Evolutionary conservation across 1,140 invertebrate species (phyloP), one percentile per base, ranked within the genome.

Genomic region (Zaprionus lachaisei): DNA sequence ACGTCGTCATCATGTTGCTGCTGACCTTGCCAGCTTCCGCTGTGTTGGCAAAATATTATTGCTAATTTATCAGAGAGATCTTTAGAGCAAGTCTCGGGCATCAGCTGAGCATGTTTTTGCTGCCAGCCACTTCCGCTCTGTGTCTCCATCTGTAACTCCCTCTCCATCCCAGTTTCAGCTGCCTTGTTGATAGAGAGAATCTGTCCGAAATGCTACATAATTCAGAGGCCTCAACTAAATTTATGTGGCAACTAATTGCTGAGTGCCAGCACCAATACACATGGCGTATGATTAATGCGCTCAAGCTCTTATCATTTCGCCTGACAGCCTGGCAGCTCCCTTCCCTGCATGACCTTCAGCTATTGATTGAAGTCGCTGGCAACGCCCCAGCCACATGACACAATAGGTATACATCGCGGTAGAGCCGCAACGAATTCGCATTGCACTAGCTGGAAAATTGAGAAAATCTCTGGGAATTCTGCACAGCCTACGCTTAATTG

Each of bases 221-320:
- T 80, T 80, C 76, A 79, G 60, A 70, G 60, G 56, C 44, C 60
- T 28, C 0, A 6, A 17, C 41, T 34, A 73, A 73, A 80, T 76
- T 76, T 76, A 76, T 76, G 73, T 69, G 67, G 44, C 76, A 69
- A 68, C 71, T 80, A 74, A 79, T 83, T 76, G 71, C 81, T 58
- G 62, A 68, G 58, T 66, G 82, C 69, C 75, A 79, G 75, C 63
- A 72, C 71, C 55, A 83, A 76, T 81, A 89, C 84, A 89, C 84
- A 89, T 89, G 85, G 79, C 84, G 81, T 90, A 89, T 89, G 84
- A 90, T 89, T 89, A 89, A 89, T 89, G 76, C 66, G 75, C 54
- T 44, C 54, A 66, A 44, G 55, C 57, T 64, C 68, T 81, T 86
- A 85, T 85, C 79, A 85, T 75, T 81, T 79, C 4, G 15, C 15